Evolutionary conservation across 1,140 invertebrate genomes (phyloP).

Genomic region (Hirudo medicinalis): DNA sequence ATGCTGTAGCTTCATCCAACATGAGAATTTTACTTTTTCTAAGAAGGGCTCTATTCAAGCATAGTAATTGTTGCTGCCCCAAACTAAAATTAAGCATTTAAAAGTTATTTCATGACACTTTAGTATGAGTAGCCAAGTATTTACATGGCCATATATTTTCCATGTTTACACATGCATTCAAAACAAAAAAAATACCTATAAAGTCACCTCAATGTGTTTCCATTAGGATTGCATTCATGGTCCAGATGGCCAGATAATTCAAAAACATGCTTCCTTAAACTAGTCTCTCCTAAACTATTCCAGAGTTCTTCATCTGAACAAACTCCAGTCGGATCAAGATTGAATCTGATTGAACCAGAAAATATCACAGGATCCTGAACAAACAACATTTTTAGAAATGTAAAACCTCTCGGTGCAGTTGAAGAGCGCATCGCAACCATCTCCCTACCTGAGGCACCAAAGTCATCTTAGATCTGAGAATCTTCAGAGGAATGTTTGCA

Average conservation of each 20-base stretch:
- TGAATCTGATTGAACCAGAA: conserved; percentile 29
- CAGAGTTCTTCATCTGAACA: conserved; percentile 31
- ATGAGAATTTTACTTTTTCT: conserved; percentile 60
- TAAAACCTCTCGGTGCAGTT: not conserved
- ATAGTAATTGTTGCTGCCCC: conserved; percentile 47
- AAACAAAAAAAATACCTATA: not conserved
- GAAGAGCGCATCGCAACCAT: not conserved
- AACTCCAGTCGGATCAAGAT: conserved; percentile 32
- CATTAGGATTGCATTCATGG: not conserved
- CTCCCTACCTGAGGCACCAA: conserved; percentile 65
- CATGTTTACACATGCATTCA: not conserved
- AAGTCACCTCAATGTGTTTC: not conserved
- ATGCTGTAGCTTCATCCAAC: conserved; percentile 47
- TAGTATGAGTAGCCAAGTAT: not conserved
- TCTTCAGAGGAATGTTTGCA: conserved; percentile 51
- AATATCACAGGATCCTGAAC: conserved; percentile 34
- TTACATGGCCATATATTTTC: not conserved
- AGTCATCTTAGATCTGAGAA: conserved; percentile 58
- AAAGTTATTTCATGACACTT: not conserved
- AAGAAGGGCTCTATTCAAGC: conserved; percentile 46
- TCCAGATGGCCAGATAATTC: not conserved
- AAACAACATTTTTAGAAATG: not conserved
- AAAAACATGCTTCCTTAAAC: not conserved
- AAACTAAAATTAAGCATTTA: conserved; percentile 33
- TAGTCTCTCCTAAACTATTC: conserved; percentile 26